Conservation (phyloP, 2,888 invertebrate species). For the Tortrix viridana region DNA sequence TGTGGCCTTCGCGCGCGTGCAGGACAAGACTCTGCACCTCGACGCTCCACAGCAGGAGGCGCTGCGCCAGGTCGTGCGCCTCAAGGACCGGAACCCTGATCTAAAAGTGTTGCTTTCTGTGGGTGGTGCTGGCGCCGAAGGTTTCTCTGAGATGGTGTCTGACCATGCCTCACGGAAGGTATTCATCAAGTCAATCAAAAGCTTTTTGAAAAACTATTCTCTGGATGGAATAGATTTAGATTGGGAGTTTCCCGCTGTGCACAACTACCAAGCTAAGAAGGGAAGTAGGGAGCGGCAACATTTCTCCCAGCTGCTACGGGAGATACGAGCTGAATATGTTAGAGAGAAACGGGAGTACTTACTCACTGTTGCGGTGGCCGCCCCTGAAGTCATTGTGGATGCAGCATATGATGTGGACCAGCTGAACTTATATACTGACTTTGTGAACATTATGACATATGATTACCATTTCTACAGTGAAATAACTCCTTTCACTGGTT, state of each 20-base stretch:
- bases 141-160: constrained; percentile 89
- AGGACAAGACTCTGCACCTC: constrained; percentile 85
- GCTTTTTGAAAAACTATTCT: constrained; percentile 77
- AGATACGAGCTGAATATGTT: constrained; percentile 87
- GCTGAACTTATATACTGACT: constrained; percentile 92
- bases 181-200: constrained; percentile 83
- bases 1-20: constrained; percentile 88
- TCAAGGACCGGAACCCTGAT: constrained; percentile 85
- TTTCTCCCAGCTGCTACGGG: constrained; percentile 89
- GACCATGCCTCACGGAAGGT: constrained; percentile 88
- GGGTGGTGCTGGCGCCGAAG: constrained; percentile 86
- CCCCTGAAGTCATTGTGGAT: constrained; percentile 89
- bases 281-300: constrained; percentile 85
- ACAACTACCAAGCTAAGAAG: constrained; percentile 42
- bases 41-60: constrained; percentile 65
- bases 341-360: constrained; percentile 85
- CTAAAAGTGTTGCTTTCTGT: constrained; percentile 92
- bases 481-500: constrained; percentile 91
- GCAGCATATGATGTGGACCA: constrained; percentile 91
- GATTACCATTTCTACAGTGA: constrained; percentile 93
- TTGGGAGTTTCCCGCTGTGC: constrained; percentile 93
- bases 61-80: constrained; percentile 69
- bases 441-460: constrained; percentile 95
- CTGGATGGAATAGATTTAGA: constrained; percentile 91
- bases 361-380: constrained; percentile 91